phyloP scores from a whole-genome alignment of 2,797 vertebrate genomes.

The Ficedula albicollis region DNA sequence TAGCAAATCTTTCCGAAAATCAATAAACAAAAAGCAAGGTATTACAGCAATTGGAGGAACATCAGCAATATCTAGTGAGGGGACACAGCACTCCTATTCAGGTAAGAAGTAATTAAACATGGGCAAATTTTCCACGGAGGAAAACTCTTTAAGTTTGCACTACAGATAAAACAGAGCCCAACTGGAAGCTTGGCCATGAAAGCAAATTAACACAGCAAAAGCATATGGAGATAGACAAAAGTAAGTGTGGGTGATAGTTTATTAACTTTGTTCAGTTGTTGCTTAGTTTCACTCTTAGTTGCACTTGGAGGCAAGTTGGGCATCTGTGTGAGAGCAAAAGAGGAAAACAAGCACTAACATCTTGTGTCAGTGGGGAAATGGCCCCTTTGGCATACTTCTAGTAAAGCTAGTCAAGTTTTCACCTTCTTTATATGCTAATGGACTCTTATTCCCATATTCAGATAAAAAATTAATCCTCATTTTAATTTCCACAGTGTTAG shows the following conservation, averaged over 20 bases:
- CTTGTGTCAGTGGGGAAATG: rapidly evolving
- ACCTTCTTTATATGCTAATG: not conserved
- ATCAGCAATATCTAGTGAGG: constrained; percentile 90
- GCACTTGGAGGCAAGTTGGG: not conserved
- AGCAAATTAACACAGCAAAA: not conserved
- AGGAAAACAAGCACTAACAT: not conserved
- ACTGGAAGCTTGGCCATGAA: not conserved
- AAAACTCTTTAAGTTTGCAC: not conserved
- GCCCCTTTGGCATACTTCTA: not conserved
- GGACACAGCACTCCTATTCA: constrained; percentile 96
- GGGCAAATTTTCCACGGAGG: not conserved
- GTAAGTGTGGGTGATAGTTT: not conserved
- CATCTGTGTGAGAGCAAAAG: not conserved
- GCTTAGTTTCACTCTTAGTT: not conserved
- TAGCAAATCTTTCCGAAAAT: constrained; percentile 90
- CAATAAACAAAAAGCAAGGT: constrained; percentile 87
- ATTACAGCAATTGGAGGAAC: constrained; percentile 93
- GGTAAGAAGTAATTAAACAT: constrained; percentile 74
- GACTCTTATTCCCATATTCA: not conserved
- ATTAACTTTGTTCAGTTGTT: not conserved
- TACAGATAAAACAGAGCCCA: not conserved
- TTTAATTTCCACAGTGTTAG: not conserved
- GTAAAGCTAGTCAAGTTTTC: not conserved
- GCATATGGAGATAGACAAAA: not conserved
- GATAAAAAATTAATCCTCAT: not conserved